Evolutionary conservation across 2,888 invertebrate genomes (phyloP), one percentile per base, ranked within the genome.

Genomic region (Tetrapedia diversipes): DNA sequence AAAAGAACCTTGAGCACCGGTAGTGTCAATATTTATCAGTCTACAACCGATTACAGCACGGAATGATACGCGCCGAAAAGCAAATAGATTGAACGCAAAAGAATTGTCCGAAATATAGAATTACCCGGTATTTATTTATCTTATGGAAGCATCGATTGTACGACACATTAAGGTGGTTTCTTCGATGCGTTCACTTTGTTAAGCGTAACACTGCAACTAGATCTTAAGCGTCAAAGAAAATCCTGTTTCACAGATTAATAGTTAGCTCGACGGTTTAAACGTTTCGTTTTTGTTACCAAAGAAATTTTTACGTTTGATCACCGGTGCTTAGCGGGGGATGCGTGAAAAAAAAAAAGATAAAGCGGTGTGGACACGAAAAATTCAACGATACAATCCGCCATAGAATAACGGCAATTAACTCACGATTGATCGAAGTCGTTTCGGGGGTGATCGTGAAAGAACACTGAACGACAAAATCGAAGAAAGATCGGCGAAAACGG

Each of bases 391-490:
- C n/a, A 37, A 49, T 37, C 10, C 34, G 37, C 10, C 4, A 41
- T 16, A 19, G 8, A 61, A 24, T 6, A 29, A 41, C n/a, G 53
- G 32, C 16, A 51, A 41, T 60, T 77, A 75, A 75, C 75, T 77
- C 75, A 77, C 77, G 59, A 51, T 57, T 59, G 51, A 63, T 68
- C 27, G 59, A 61, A n/a, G 56, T 14, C 29, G 63, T 41, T 34
- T 39, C 14, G 45, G 10, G 43, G 57, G 43, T 51, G 49, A 39
- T 19, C 22, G 47, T 19, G 59, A 59, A 41, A 49, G 59, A 22
- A 67, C 61, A 56, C 59, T 41, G 45, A 66, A 32, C 56, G 53
- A 32, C 43, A 4, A 47, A 56, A 63, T 57, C 45, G 43, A 70
- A 43, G 29, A 32, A 67, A 53, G 51, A 59, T 51, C 47, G 51